phyloP scores from a whole-genome alignment of 2,888 invertebrate species.

The Agrilus mali region DNA sequence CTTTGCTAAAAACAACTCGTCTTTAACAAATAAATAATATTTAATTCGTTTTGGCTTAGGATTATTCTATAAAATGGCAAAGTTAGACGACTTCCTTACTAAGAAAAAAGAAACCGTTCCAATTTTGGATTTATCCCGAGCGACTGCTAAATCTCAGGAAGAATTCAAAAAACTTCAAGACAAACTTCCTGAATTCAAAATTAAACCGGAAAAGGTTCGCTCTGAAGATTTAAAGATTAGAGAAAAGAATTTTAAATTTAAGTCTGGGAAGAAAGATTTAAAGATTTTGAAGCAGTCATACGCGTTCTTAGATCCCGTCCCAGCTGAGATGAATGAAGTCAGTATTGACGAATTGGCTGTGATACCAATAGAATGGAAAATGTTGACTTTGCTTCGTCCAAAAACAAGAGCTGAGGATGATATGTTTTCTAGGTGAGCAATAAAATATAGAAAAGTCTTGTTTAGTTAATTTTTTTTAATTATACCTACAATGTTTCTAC shows the following conservation, averaged over 20 bases:
- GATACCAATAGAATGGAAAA: slow-evolving; percentile 85
- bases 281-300: slow-evolving; percentile 50
- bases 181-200: slow-evolving; percentile 82
- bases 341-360: slow-evolving; percentile 66
- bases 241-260: slow-evolving; percentile 63
- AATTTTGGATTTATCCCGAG: slow-evolving; percentile 73
- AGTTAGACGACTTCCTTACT: slow-evolving; percentile 69
- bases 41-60: slow-evolving; percentile 7
- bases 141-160: slow-evolving; percentile 63
- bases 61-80: slow-evolving; percentile 36
- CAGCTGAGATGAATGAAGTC: slow-evolving; percentile 65
- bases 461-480: too few species aligned
- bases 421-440: slow-evolving; percentile 60
- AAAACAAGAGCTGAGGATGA: slow-evolving; percentile 76
- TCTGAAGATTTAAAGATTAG: slow-evolving; percentile 65
- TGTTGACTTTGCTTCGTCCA: slow-evolving; percentile 79
- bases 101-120: slow-evolving; percentile 78
- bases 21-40: slow-evolving; percentile 2
- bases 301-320: slow-evolving; percentile 64
- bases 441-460: too few species aligned
- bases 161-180: slow-evolving; percentile 74
- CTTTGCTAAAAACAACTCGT: not conserved
- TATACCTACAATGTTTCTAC: too few species aligned
- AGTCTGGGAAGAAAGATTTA: slow-evolving; percentile 59
- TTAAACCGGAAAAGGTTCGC: slow-evolving; percentile 71